These are phyloP conservation scores for Scytalopus superciliaris DNA, from an alignment of 2,113 vertebrate species.

Conservation along the genomic window DNA sequence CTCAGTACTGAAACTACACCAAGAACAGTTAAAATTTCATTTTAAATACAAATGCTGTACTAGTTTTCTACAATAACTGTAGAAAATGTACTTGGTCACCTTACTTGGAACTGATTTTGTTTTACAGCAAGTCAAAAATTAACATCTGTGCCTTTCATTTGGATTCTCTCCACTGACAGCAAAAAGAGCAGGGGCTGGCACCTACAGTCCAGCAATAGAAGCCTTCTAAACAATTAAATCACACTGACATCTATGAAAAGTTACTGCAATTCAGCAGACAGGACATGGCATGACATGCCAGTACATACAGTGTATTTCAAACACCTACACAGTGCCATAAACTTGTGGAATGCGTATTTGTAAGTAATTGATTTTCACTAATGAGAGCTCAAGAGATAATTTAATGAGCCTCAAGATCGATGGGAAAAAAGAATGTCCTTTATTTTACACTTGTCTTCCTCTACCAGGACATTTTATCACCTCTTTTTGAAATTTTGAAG, in stretches of 20 bases:
- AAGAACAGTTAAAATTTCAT: background rate
- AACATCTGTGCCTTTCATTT: background rate
- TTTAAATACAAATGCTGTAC: background rate
- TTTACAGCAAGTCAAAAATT: background rate
- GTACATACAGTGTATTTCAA: background rate
- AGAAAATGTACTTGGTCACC: background rate
- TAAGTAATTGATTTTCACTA: background rate
- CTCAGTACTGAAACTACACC: background rate
- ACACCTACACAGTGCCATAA: background rate
- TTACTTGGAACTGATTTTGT: background rate
- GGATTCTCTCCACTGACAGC: background rate
- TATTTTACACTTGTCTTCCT: background rate
- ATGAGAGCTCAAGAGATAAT: background rate
- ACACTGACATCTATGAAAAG: background rate
- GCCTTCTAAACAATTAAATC: background rate
- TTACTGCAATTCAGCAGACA: background rate
- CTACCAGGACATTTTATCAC: background rate
- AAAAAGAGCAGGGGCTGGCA: background rate
- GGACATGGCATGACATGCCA: background rate
- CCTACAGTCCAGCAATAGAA: background rate
- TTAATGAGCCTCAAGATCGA: background rate
- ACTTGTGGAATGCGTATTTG: background rate
- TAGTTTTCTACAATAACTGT: background rate
- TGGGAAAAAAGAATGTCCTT: background rate
- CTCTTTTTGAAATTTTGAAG: background rate